Conservation (phyloP, 2,888 invertebrate species). For the Habrosyne pyritoides region DNA sequence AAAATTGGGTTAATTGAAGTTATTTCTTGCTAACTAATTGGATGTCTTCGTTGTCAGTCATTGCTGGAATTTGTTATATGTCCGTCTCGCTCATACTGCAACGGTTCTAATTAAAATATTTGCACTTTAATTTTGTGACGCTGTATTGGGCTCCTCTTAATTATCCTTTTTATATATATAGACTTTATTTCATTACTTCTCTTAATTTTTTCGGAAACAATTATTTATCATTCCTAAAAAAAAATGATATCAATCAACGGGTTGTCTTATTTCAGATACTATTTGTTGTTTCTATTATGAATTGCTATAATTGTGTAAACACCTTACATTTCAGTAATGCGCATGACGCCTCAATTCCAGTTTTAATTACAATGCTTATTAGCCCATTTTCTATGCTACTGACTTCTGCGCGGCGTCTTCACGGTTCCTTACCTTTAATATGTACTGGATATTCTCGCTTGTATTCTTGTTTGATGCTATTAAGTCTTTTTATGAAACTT, state of each 20-base stretch:
- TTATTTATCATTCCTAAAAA: too few species aligned
- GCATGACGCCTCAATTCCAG: neutral
- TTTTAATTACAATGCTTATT: neutral
- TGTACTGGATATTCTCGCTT: neutral
- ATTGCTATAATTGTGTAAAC: too few species aligned
- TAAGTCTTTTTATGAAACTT: neutral
- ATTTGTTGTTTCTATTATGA: too few species aligned
- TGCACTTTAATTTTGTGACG: too few species aligned
- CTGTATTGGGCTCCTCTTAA: too few species aligned
- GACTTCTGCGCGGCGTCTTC: neutral
- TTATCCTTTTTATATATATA: too few species aligned
- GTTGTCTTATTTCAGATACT: too few species aligned
- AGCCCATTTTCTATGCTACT: neutral
- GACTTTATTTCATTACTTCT: too few species aligned
- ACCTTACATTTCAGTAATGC: neutral
- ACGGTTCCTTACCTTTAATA: neutral
- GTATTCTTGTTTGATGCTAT: neutral
- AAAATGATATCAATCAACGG: too few species aligned
- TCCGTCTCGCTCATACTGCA: neutral
- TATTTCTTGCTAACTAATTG: neutral
- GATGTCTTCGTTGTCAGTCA: conserved; percentile 4
- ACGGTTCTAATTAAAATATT: neutral
- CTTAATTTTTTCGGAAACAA: too few species aligned
- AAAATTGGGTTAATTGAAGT: neutral
- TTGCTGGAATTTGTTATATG: neutral